Percentiles rank a stretch among this genome's conserved stretches.
phyloP scores from a whole-genome alignment of 2,888 invertebrate genomes.

The Schizaphis graminum region DNA sequence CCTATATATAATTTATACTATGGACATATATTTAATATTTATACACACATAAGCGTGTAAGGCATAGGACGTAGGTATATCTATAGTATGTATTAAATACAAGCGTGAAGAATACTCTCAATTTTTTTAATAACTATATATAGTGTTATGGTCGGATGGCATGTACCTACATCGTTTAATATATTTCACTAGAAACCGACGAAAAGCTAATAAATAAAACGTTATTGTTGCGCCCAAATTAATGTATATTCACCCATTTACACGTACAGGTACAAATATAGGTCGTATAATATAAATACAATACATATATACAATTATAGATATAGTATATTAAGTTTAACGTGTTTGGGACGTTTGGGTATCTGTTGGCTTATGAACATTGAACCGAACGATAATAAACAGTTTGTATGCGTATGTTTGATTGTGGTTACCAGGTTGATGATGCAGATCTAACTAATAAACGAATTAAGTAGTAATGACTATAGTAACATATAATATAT shows the following conservation, averaged over 20 bases:
- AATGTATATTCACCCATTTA: not conserved
- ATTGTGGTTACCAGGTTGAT: not conserved
- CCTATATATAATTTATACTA: not conserved
- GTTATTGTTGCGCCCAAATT: not conserved
- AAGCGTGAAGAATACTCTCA: not conserved
- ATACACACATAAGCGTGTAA: not conserved
- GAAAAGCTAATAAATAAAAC: not conserved
- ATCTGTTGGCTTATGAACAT: not conserved
- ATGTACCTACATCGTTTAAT: not conserved
- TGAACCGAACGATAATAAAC: slow-evolving; percentile 22
- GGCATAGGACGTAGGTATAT: not conserved
- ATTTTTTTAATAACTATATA: not conserved
- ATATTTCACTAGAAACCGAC: not conserved
- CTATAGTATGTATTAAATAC: not conserved
- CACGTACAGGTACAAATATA: not conserved
- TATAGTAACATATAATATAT: not conserved
- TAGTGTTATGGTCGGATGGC: not conserved
- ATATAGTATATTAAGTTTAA: not conserved
- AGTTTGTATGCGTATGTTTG: not conserved
- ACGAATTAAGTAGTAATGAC: not conserved
- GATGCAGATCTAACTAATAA: not conserved
- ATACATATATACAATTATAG: not conserved
- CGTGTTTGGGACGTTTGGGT: not conserved
- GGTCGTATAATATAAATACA: not conserved
- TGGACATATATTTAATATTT: not conserved